These are phyloP conservation scores for Colinus virginianus DNA, from an alignment of 2,113 vertebrate genomes.

Conservation along the genomic window DNA sequence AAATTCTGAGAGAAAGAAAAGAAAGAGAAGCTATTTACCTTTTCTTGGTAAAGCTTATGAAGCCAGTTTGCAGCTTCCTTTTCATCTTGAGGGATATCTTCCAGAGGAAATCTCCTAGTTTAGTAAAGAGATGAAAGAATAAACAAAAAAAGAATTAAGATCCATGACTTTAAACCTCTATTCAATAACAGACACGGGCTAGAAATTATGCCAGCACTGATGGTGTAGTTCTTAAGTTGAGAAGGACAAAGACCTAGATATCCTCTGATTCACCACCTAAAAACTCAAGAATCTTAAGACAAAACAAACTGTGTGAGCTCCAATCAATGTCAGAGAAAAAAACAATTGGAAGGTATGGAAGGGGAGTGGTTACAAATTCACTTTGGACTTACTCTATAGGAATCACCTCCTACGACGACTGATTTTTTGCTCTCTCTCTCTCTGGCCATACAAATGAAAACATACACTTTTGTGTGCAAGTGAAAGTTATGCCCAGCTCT, in stretches of 20 bases:
- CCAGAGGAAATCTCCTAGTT: slow-evolving; percentile 91
- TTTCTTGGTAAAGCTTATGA: slow-evolving; percentile 97
- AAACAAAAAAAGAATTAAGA: not conserved
- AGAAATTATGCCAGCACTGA: not conserved
- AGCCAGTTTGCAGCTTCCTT: slow-evolving; percentile 93
- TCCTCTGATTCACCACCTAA: rapidly evolving
- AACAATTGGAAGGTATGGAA: not conserved
- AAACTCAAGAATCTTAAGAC: not conserved
- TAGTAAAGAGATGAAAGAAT: not conserved
- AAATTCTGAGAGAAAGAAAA: not conserved
- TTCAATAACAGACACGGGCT: not conserved
- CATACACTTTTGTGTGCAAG: not conserved
- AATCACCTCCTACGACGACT: not conserved
- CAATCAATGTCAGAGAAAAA: not conserved
- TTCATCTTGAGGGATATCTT: slow-evolving; percentile 93
- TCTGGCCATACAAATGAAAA: not conserved
- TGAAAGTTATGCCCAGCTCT: not conserved
- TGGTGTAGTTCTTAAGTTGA: not conserved
- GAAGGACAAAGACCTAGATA: not conserved
- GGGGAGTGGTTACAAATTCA: not conserved
- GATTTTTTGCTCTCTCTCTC: not conserved
- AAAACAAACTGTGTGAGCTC: not conserved
- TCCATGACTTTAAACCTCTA: not conserved
- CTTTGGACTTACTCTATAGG: not conserved
- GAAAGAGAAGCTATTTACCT: slow-evolving; percentile 79